Base-by-base conservation (phyloP, 2,113 vertebrate genomes). In the Sceloporus tristichus region DNA sequence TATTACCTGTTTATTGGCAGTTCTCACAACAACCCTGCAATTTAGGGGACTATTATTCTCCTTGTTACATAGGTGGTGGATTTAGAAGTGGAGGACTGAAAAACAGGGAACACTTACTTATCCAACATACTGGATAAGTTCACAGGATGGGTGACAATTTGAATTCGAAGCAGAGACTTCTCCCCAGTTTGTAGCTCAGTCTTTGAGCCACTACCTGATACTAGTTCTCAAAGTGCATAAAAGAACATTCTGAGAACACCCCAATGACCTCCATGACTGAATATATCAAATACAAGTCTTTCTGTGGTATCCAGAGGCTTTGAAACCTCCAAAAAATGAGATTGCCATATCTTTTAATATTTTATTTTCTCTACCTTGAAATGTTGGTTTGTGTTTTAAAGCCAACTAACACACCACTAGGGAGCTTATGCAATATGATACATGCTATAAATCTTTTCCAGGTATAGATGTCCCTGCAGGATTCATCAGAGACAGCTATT, bases 401-500 rank as follows among this genome's bases (percentile, higher is more conserved):
- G 71, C 38, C 23, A 86, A 87, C 40, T 83, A 90, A 27, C 29
- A 29, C 81, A 38, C 59, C 92, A 27, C 62, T 95, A 73, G 34
- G 21, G 92, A 88, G 83, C 94, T 96, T 95, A 97, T 95, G 95
- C 96, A 94, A 94, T 97, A 90, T 92, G 94, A 88, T 93, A 85
- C 95, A 93, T 88, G 97, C 96, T 91, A n/a, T 25, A 68, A 80
- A 94, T 90, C 94, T 97, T 97, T 97, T 96, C 93, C 96, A 97
- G 95, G 94, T 91, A 96, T 96, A 96, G 94, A 95, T 94, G 96
- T 91, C 97, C 96, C 95, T 94, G 66, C 86, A 97, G 96, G 97
- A 96, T 95, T 96, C 93, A 93, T 96, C 96, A 96, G 95, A 97
- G 96, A 98, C 98, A 98, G 94, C 97, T 97, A 98, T 98, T 98